Evolutionary conservation across 2,113 vertebrate genomes (phyloP).

Genomic region (Dendrocopos noguchii): DNA sequence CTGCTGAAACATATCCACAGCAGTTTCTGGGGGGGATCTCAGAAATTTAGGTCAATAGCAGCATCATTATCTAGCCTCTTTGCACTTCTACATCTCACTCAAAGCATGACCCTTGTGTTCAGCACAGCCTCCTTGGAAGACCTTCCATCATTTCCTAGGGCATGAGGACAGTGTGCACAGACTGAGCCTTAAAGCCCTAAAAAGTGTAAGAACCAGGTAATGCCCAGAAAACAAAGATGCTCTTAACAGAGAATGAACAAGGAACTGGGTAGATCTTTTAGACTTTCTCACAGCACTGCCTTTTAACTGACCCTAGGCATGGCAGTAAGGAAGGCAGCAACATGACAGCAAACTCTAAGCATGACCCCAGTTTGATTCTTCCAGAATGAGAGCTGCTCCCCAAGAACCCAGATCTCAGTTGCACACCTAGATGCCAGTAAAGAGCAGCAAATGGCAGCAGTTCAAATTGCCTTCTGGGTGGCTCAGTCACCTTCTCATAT

Average conservation of each 20-base stretch:
- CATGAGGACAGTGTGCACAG: not conserved
- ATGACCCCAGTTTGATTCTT: not conserved
- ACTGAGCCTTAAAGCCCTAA: not conserved
- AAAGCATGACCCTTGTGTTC: not conserved
- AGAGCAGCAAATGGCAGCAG: not conserved
- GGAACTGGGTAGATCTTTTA: not conserved
- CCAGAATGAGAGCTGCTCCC: not conserved
- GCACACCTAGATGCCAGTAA: not conserved
- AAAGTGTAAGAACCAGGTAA: not conserved
- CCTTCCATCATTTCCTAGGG: not conserved
- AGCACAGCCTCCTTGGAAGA: not conserved
- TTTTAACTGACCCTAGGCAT: not conserved
- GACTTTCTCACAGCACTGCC: not conserved
- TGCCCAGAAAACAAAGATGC: accelerated
- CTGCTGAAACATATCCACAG: not conserved
- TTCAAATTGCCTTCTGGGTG: not conserved
- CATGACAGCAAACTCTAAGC: not conserved
- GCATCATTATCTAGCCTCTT: not conserved
- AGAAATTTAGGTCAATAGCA: not conserved
- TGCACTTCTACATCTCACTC: not conserved
- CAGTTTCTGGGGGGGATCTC: not conserved
- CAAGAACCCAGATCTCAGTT: not conserved
- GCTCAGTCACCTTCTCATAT: not conserved
- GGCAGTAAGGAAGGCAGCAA: not conserved
- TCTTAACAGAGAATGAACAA: not conserved